These are phyloP conservation scores for Eristalis pertinax DNA, from an alignment of 2,888 invertebrate species.

Conservation along the genomic window DNA sequence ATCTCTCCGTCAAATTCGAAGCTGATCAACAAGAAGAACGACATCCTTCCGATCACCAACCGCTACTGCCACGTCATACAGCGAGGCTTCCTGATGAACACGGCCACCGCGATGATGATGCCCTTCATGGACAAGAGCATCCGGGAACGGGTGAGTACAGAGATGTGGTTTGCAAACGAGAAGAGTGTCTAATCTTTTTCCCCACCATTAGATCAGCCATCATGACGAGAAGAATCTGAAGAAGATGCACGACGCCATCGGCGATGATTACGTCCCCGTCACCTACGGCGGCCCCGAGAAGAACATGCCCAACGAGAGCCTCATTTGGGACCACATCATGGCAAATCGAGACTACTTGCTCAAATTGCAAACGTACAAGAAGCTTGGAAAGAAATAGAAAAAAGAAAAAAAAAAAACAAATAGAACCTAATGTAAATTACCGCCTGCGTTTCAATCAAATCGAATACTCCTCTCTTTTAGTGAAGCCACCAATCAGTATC, in stretches of 20 bases:
- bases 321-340: slow-evolving; percentile 77
- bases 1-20: slow-evolving; percentile 76
- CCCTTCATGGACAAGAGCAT: slow-evolving; percentile 79
- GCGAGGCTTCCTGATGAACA: slow-evolving; percentile 77
- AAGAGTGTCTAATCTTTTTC: not conserved
- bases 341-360: slow-evolving; percentile 76
- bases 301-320: slow-evolving; percentile 76
- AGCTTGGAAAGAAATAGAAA: slow-evolving; percentile 67
- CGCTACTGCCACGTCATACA: slow-evolving; percentile 78
- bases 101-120: slow-evolving; percentile 77
- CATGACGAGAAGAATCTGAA: slow-evolving; percentile 78
- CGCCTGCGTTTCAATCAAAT: slow-evolving; percentile 53
- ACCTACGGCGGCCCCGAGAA: slow-evolving; percentile 78
- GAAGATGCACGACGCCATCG: slow-evolving; percentile 78
- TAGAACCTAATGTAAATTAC: slow-evolving; percentile 49
- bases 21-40: slow-evolving; percentile 78
- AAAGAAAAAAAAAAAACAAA: too few relatives aligned
- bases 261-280: slow-evolving; percentile 77
- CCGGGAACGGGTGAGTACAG: slow-evolving; percentile 76
- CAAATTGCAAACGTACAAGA: slow-evolving; percentile 77
- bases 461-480: slow-evolving; percentile 1
- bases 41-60: slow-evolving; percentile 77
- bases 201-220: slow-evolving; percentile 75
- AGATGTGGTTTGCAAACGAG: too few relatives aligned
- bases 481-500: not conserved